Conservation (phyloP, 2,888 invertebrate species). For the Neuroscelio doddi region DNA sequence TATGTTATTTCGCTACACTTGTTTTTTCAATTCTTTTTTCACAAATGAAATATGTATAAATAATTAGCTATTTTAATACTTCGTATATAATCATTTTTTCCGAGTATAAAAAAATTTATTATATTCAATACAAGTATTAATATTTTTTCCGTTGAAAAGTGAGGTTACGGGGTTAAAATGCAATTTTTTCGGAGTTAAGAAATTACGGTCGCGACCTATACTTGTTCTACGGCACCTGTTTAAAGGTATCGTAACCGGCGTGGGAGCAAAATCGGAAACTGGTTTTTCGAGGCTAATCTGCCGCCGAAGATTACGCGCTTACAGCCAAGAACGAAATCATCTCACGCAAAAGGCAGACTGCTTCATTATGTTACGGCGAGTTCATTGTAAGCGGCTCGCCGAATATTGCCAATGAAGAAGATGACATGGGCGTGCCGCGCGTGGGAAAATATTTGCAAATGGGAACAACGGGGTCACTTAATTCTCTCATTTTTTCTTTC, state of each 20-base stretch:
- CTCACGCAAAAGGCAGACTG: constrained; percentile 25
- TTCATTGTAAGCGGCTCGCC: constrained; percentile 18
- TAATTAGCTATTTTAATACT: too few relatives aligned
- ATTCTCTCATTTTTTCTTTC: background rate
- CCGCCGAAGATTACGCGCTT: constrained; percentile 49
- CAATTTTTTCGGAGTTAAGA: constrained; percentile 17
- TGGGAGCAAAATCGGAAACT: constrained; percentile 63
- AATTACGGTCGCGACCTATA: constrained; percentile 7
- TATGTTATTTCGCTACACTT: background rate
- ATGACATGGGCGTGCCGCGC: constrained; percentile 26
- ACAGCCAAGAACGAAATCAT: constrained; percentile 37
- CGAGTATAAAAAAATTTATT: constrained; percentile 11
- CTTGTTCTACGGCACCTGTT: constrained; percentile 50
- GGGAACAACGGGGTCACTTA: background rate
- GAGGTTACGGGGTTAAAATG: constrained; percentile 22
- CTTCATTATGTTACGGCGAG: constrained; percentile 39
- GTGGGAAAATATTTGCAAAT: constrained; percentile 40
- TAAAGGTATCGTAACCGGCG: constrained; percentile 53
- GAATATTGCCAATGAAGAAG: constrained; percentile 28
- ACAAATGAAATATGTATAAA: too few relatives aligned
- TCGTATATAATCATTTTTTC: background rate
- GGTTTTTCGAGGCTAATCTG: constrained; percentile 61
- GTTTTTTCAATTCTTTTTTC: too few relatives aligned
- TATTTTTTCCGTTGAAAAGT: constrained; percentile 7
- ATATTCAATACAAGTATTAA: background rate